These are phyloP conservation scores for Choloepus didactylus DNA, from an alignment of 2,797 vertebrate genomes.

Conservation along the genomic window DNA sequence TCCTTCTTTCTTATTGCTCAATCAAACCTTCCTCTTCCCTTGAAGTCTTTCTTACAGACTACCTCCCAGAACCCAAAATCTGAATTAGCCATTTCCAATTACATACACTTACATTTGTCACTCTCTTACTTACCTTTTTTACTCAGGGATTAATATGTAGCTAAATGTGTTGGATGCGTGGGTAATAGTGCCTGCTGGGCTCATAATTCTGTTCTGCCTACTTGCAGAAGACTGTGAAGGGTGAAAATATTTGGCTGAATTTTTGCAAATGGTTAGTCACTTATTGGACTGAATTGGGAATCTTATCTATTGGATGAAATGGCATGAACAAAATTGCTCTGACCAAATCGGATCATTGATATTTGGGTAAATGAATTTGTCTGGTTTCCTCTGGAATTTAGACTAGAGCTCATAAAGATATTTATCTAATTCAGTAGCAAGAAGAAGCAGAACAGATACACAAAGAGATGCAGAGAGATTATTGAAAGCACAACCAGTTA, in stretches of 20 bases:
- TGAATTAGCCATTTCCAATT: not conserved
- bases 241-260: not conserved
- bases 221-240: not conserved
- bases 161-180: not conserved
- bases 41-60: not conserved
- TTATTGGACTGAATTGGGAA: not conserved
- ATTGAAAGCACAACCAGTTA: not conserved
- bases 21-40: not conserved
- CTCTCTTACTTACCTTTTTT: not conserved
- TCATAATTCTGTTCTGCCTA: not conserved
- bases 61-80: not conserved
- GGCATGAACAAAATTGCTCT: not conserved
- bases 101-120: not conserved
- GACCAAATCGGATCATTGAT: not conserved
- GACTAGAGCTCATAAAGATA: not conserved
- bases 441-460: not conserved
- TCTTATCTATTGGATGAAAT: not conserved
- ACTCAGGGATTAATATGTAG: not conserved
- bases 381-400: not conserved
- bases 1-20: not conserved
- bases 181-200: not conserved
- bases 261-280: not conserved
- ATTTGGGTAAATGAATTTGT: not conserved
- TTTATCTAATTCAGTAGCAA: not conserved
- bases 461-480: not conserved